Conservation (phyloP, 2,113 vertebrate genomes). For the Otus sunia region DNA sequence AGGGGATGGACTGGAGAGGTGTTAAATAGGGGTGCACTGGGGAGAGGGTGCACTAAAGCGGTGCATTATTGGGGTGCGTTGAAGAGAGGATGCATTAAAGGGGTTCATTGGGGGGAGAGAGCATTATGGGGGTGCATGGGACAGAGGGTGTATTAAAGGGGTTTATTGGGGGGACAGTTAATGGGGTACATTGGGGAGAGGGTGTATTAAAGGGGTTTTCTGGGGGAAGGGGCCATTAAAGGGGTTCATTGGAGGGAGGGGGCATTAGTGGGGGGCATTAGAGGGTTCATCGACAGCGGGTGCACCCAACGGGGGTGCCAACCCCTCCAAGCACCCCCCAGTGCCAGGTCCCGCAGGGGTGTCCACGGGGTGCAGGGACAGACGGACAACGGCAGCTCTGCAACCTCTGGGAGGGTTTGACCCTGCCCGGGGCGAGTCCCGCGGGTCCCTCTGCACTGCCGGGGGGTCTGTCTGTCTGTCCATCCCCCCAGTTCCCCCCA, state of each 20-base stretch:
- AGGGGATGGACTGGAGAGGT: too few relatives aligned
- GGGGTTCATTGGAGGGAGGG: not conserved
- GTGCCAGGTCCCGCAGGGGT: not conserved
- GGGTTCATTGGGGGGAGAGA: not conserved
- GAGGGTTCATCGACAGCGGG: not conserved
- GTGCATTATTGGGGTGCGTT: not conserved
- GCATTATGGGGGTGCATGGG: not conserved
- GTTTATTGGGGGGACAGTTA: not conserved
- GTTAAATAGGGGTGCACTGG: not conserved
- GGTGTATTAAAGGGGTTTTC: not conserved
- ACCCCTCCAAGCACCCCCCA: not conserved
- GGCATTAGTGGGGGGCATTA: too few relatives aligned
- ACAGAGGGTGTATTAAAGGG: not conserved
- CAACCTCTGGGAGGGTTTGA: not conserved
- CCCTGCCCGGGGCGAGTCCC: not conserved
- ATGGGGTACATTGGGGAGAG: not conserved
- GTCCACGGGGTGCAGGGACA: not conserved
- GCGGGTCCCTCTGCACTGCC: not conserved
- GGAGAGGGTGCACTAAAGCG: not conserved
- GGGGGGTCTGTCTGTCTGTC: not conserved
- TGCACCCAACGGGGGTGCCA: not conserved
- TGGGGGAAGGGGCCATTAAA: not conserved
- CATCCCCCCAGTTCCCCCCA: not conserved
- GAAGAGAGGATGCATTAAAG: not conserved
- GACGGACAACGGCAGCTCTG: not conserved